A percentile compares a stretch with the other conserved stretches of the same genome.
phyloP scores from a whole-genome alignment of 2,888 invertebrate genomes.

The Stramonita haemastoma region DNA sequence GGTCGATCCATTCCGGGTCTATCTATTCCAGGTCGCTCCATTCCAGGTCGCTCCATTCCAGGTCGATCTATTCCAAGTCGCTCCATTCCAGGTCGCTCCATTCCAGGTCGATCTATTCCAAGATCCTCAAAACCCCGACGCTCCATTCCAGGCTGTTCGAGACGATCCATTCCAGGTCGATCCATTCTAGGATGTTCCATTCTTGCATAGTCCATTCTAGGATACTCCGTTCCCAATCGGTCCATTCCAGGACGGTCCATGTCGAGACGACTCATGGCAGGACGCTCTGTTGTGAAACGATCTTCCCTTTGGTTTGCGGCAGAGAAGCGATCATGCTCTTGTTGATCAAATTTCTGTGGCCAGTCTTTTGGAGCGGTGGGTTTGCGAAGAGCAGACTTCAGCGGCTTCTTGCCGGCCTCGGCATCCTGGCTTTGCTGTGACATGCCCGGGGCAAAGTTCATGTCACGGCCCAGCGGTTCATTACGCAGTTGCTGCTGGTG shows the following conservation, averaged over 20 bases:
- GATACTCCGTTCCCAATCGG: background rate
- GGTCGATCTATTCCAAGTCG: constrained; percentile 4
- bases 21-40: background rate
- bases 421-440: background rate
- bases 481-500: background rate
- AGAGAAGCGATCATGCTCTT: background rate
- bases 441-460: background rate
- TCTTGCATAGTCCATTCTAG: background rate
- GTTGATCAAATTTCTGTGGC: background rate
- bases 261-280: background rate
- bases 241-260: background rate
- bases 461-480: background rate
- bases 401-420: background rate
- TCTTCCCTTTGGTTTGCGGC: background rate
- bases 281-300: background rate
- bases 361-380: background rate
- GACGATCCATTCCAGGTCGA: constrained; percentile 7
- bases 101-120: constrained; percentile 1
- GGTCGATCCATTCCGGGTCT: background rate
- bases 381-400: background rate
- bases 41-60: background rate
- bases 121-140: background rate
- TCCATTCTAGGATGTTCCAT: background rate
- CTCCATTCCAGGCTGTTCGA: background rate
- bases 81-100: constrained; percentile 9